A percentile compares a stretch with the other conserved stretches of the same genome.
phyloP scores from a whole-genome alignment of 2,797 vertebrate genomes.

The Muraenolepis orangiensis region DNA sequence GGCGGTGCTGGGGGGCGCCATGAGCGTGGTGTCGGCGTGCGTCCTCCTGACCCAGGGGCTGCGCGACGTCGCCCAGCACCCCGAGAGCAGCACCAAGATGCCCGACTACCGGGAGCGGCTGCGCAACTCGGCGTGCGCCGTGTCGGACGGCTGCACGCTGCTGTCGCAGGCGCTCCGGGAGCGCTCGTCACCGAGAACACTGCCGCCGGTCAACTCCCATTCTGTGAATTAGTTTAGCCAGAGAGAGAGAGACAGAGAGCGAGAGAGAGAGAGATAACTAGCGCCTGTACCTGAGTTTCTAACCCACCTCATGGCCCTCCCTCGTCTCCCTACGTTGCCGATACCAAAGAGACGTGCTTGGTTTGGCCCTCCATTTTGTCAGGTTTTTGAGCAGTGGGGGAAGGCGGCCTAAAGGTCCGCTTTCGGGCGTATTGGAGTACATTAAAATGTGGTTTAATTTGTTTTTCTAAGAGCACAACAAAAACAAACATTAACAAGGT shows the following conservation, averaged over 20 bases:
- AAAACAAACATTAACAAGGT: constrained; percentile 49
- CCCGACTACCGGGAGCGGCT: constrained; percentile 93
- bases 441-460: constrained; percentile 24
- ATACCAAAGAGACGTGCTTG: constrained; percentile 85
- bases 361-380: constrained; percentile 61
- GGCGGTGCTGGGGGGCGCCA: constrained; percentile 93
- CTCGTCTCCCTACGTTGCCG: constrained; percentile 50
- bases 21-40: constrained; percentile 98
- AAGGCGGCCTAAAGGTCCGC: constrained; percentile 30
- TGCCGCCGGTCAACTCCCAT: constrained; percentile 96
- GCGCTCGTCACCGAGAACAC: constrained; percentile 93
- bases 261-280: constrained; percentile 20
- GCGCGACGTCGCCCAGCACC: constrained; percentile 94
- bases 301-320: constrained; percentile 6
- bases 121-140: constrained; percentile 91
- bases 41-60: constrained; percentile 98
- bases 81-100: constrained; percentile 92
- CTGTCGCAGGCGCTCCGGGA: constrained; percentile 97
- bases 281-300: constrained; percentile 21
- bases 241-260: constrained; percentile 29
- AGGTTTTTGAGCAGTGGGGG: constrained; percentile 53
- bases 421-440: not conserved
- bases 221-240: constrained; percentile 89
- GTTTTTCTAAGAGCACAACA: constrained; percentile 28
- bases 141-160: constrained; percentile 96